phyloP scores from a whole-genome alignment of 2,113 vertebrate species.

The Paratilapia polleni region DNA sequence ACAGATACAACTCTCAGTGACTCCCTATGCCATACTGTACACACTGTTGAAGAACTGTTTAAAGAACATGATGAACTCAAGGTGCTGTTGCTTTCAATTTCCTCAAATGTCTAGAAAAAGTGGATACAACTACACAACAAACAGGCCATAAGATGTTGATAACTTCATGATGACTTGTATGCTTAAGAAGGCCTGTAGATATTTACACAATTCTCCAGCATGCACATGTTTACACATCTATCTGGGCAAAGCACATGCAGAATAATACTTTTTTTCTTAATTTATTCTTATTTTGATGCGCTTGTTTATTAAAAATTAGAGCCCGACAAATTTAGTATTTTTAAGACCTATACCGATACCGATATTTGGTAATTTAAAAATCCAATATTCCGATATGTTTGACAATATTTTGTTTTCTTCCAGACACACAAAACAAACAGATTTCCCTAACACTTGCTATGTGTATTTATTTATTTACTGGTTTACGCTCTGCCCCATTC shows the following conservation, averaged over 20 bases:
- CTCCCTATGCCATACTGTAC: not conserved
- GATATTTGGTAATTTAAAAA: not conserved
- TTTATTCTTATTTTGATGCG: too few species aligned
- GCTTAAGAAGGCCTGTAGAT: not conserved
- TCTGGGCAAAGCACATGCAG: too few species aligned
- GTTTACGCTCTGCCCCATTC: not conserved
- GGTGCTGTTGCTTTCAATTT: not conserved
- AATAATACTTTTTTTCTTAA: too few species aligned
- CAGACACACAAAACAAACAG: not conserved
- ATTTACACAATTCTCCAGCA: too few species aligned
- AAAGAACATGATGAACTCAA: not conserved
- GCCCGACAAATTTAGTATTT: too few species aligned
- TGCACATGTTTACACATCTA: too few species aligned
- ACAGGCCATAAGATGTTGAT: not conserved
- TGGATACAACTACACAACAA: not conserved
- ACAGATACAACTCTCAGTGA: not conserved
- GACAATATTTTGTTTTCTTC: not conserved
- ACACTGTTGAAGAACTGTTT: not conserved
- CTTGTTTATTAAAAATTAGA: too few species aligned
- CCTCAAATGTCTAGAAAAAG: not conserved
- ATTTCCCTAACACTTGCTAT: not conserved
- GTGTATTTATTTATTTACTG: not conserved
- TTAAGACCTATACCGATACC: too few species aligned
- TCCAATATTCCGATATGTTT: not conserved
- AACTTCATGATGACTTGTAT: not conserved